Evolutionary conservation across 2,113 vertebrate species (phyloP), one percentile per base, ranked within the genome.

Genomic region (Cottus gobio): DNA sequence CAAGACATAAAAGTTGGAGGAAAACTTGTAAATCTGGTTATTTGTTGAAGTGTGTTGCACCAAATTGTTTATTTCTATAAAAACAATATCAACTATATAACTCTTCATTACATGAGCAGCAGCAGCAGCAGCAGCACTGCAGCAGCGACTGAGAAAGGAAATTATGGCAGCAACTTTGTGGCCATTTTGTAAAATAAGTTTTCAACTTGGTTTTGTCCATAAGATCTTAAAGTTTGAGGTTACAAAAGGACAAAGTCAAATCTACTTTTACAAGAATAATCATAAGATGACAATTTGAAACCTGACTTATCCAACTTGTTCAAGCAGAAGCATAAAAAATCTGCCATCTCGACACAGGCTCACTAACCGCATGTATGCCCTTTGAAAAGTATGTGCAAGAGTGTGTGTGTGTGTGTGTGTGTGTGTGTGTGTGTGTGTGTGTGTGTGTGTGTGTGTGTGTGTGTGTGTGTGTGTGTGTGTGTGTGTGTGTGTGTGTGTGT

Each of bases 251-350:
- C 54, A 82, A 75, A 68, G 68, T 89, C n/a, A 71, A 50, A 83
- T 63, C 7, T 36, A 26, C 36, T 57, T 65, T 66, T 34, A 52
- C 18, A 39, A 60, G 61, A 75, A 84, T 71, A 68, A 74, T 70
- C 37, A 75, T 20, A 67, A 24, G 2, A 64, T 16, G 20, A 71
- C 2, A 12, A 75, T 77, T 73, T 86, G 57, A 82, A 85, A 64
- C 37, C 58, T 84, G 70, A 82, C 50, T 72, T 37, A 44, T 75
- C 52, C 22, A 75, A 65, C 65, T 75, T 85, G 54, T 79, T 84
- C 36, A 67, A 73, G 62, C 56, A 69, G 39, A 82, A 48, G 67
- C 68, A 70, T 50, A 52, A 20, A 42, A 69, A 82, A 54, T 61
- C 70, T 37, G 5, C 62, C 36, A 72, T 84, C 77, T 42, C 46